Base-by-base conservation (phyloP, 2,888 invertebrate species). In the Megalurothrips usitatus region DNA sequence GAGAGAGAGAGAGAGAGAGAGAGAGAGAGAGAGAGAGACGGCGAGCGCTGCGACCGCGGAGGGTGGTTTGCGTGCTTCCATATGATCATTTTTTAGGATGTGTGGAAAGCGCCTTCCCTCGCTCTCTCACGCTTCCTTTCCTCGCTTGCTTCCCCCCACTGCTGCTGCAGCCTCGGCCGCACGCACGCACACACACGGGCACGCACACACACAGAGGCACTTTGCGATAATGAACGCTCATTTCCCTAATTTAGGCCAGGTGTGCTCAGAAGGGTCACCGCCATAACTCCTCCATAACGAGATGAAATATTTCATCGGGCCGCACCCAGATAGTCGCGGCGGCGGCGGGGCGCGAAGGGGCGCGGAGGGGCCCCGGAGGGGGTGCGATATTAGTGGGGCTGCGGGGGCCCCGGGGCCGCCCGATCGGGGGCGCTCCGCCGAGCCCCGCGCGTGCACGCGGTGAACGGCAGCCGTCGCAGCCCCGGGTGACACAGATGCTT, bases 221-320 rank as follows among this genome's bases (percentile, higher is more conserved):
- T 10, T 75, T 26, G 26, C 12, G 68, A 75, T 75, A 26, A 75
- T 26, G 68, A 75, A 58, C n/a, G 26, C 68, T 14, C 58, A 58
- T 58, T 58, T 58, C 58, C 68, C 68, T 75, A 75, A 75, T 75
- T 75, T 75, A 75, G 68, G 26, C 68, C 68, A 75, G 68, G 68
- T 75, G 68, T 75, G 68, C 26, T 23, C 68, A 75, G 68, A 8
- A 23, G 68, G 68, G 68, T 75, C 68, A 26, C 68, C 68, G 19
- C 26, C 68, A 23, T 26, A 26, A 75, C 10, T 75, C 26, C 68
- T 26, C 26, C 12, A 26, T 75, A 75, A 75, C 68, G 68, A 75
- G 68, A 75, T 75, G 68, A 75, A 75, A 75, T 75, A 75, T 75
- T 75, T 75, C 68, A 75, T 23, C 10, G 26, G 68, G 23, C 23